A percentile compares a stretch with the other conserved stretches of the same genome.
These are phyloP conservation scores for Ispidina lecontei DNA, from an alignment of 2,797 vertebrate species.

Conservation along the genomic window DNA sequence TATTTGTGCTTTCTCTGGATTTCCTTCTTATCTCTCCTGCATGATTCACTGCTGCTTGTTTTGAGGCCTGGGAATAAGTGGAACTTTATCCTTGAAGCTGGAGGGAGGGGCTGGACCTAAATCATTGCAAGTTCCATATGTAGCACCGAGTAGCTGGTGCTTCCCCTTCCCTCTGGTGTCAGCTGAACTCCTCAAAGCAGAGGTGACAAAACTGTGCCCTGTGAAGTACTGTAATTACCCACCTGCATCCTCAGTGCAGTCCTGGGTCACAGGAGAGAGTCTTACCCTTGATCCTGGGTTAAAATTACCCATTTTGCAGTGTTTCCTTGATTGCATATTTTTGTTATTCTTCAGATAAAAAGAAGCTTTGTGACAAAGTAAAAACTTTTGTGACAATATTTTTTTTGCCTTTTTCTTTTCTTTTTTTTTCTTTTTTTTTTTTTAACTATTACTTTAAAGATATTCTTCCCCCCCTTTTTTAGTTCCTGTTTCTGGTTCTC, in stretches of 20 bases:
- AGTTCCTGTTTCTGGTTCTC: slow-evolving; percentile 72
- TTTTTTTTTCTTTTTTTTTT: neutral
- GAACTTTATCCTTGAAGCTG: neutral
- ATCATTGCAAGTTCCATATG: accelerated
- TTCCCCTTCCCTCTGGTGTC: neutral
- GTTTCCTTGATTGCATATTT: neutral
- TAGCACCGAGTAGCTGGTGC: neutral
- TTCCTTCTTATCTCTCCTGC: neutral
- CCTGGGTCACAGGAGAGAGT: neutral
- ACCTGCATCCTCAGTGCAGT: neutral
- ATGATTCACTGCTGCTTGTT: neutral
- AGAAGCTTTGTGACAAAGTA: neutral
- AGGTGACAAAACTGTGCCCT: neutral
- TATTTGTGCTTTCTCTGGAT: neutral
- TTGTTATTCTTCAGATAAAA: neutral
- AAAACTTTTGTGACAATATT: neutral
- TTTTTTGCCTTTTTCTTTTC: neutral
- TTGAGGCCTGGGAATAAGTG: neutral
- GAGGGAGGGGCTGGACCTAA: neutral
- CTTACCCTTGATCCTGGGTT: neutral
- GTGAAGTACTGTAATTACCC: neutral
- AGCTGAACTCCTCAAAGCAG: neutral
- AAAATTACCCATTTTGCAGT: neutral
- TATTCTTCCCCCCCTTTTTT: slow-evolving; percentile 49
- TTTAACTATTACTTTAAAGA: slow-evolving; percentile 52